Base-by-base conservation (phyloP, 2,888 invertebrate genomes). In the Coleophora deauratella region DNA sequence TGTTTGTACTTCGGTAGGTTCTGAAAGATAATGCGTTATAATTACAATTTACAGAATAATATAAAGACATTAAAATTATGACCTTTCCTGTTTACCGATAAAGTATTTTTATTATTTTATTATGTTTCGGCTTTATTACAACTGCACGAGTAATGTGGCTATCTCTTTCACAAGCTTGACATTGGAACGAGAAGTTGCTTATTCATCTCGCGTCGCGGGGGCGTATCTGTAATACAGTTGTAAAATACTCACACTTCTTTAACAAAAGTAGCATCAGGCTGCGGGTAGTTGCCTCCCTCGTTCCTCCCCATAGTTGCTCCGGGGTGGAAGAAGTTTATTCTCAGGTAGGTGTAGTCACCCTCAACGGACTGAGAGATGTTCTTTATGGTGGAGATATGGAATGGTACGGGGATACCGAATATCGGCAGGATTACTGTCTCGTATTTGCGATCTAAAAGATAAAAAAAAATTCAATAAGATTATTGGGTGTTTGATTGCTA, bases 311-410 rank as follows among this genome's bases (percentile, higher is more conserved):
- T 94, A 0, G 98, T 95, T 9, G 96, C 94, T 13, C 99, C 99
- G 28, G 99, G 99, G 78, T 98, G 98, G 82, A 97, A 98, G 78
- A 99, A 99, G 79, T 99, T 99, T 62, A 99, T 94, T 70, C 95
- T 92, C 54, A 99, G 90, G 78, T 99, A 99, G 0, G 99, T 99
- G 81, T 98, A 99, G 76, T 99, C 99, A 4, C 99, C 98, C 81
- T 99, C 99, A 10, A 99, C 96, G 0, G 98, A 97, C 77, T 98
- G 97, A 0, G 98, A 98, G 62, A 99, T 98, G 73, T 99, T 99
- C 87, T 99, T 99, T 41, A 99, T 96, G 6, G 97, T 99, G 3
- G 98, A 97, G 70, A 99, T 99, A 73, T 99, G 99, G 77, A 97
- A 99, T 41, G 99, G 99, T 46, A 97, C 97, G 0, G 98, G 94